These are phyloP conservation scores for Oreohelix idahoensis DNA, from an alignment of 1,140 invertebrate species.

Conservation along the genomic window DNA sequence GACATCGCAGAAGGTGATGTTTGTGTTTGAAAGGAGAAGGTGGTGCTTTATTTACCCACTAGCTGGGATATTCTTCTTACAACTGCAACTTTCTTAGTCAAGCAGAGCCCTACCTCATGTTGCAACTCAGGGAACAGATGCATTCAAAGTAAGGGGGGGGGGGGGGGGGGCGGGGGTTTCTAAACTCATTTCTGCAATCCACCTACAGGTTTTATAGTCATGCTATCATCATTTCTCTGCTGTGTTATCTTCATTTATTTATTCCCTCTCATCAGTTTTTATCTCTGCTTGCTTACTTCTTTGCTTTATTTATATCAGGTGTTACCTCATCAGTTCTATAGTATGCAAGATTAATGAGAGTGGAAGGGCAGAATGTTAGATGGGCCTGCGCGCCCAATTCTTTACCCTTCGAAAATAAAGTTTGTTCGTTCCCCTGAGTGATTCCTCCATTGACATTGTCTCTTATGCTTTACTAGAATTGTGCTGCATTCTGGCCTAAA, in stretches of 20 bases:
- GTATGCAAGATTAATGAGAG: too few relatives aligned
- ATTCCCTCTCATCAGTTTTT: too few relatives aligned
- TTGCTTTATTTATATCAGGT: background rate
- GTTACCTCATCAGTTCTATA: background rate
- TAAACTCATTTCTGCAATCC: background rate
- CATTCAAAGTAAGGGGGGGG: background rate
- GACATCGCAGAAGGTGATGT: background rate
- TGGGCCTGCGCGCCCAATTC: too few relatives aligned
- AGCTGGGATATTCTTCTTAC: background rate
- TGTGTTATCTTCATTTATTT: background rate
- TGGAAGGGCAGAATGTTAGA: too few relatives aligned
- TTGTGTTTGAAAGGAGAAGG: background rate
- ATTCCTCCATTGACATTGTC: too few relatives aligned
- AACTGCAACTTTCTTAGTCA: background rate
- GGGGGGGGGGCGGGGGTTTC: too few relatives aligned
- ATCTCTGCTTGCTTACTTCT: background rate
- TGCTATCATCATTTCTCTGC: background rate
- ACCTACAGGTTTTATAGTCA: background rate
- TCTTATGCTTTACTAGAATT: too few relatives aligned
- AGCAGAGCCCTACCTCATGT: conserved; percentile 18
- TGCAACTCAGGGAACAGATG: conserved; percentile 30
- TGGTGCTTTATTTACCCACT: background rate
- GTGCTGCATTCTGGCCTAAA: too few relatives aligned
- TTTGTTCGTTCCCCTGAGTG: too few relatives aligned
- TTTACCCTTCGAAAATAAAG: too few relatives aligned